A percentile compares a stretch with the other conserved stretches of the same genome.
phyloP scores from a whole-genome alignment of 2,888 invertebrate species.

The Erebia palarica region DNA sequence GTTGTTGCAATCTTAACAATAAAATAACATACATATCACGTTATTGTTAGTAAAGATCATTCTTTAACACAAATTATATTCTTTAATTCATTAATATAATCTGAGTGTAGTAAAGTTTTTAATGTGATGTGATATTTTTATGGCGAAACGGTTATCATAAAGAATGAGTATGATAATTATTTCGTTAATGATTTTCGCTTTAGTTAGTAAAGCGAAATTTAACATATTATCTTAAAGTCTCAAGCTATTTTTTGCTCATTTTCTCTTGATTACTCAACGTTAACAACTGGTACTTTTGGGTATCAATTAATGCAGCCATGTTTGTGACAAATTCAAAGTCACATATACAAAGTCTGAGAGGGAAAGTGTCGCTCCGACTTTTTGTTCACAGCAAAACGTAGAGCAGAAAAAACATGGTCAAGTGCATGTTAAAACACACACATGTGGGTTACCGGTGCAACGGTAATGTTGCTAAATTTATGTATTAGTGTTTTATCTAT shows the following conservation, averaged over 20 bases:
- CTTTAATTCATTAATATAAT: neutral
- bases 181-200: neutral
- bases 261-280: neutral
- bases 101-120: neutral
- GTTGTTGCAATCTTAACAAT: slow-evolving; percentile 13
- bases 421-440: too few species aligned
- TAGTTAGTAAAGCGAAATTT: neutral
- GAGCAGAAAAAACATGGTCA: too few species aligned
- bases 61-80: neutral
- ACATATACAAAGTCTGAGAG: too few species aligned
- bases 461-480: too few species aligned
- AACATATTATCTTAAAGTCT: neutral
- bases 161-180: neutral
- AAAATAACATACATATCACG: slow-evolving; percentile 35
- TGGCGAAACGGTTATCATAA: too few species aligned
- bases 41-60: slow-evolving; percentile 25
- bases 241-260: neutral
- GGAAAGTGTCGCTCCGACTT: too few species aligned
- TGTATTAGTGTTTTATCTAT: too few species aligned
- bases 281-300: neutral
- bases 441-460: too few species aligned
- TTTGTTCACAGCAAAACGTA: too few species aligned
- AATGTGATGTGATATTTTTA: neutral
- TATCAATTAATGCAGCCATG: too few species aligned
- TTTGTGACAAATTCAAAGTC: too few species aligned